Evolutionary conservation across 2,113 vertebrate species (phyloP).

Genomic region (Trichomycterus rosablanca): DNA sequence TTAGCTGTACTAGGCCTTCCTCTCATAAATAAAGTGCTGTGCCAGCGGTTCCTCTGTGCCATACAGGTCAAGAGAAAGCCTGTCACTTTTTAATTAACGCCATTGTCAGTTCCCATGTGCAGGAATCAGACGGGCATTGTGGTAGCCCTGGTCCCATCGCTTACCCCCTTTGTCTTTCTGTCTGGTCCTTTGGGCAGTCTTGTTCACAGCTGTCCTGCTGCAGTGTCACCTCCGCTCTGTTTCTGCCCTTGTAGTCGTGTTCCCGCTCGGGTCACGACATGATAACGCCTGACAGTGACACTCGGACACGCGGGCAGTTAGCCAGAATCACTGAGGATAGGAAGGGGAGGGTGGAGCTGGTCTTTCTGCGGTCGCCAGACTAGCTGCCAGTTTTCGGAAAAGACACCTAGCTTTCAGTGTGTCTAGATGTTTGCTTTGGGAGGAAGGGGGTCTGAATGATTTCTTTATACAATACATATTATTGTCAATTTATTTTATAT

Average conservation of each 20-base stretch:
- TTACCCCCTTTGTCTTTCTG: slow-evolving; percentile 19
- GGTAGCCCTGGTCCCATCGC: neutral
- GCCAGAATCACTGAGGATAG: slow-evolving; percentile 36
- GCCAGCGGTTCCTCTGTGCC: slow-evolving; percentile 1
- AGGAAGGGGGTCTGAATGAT: no score
- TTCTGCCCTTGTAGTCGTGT: slow-evolving; percentile 49
- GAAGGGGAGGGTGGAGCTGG: neutral
- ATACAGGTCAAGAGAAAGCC: slow-evolving; percentile 12
- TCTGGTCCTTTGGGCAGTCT: slow-evolving; percentile 51
- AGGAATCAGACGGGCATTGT: slow-evolving; percentile 40
- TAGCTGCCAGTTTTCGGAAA: slow-evolving; percentile 35
- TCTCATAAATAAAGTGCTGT: no score
- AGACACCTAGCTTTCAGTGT: no score
- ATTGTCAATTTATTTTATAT: no score
- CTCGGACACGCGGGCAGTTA: slow-evolving; percentile 52
- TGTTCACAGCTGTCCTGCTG: slow-evolving; percentile 55
- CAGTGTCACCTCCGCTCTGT: slow-evolving; percentile 60
- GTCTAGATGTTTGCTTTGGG: no score
- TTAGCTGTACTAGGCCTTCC: neutral
- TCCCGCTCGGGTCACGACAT: slow-evolving; percentile 50
- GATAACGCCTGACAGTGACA: slow-evolving; percentile 64
- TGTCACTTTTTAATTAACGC: slow-evolving; percentile 50
- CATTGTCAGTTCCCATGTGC: slow-evolving; percentile 30
- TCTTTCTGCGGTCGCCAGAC: slow-evolving; percentile 22
- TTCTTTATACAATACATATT: no score